A percentile compares a stretch with the other conserved stretches of the same genome.
phyloP scores from a whole-genome alignment of 23 tunicate genomes.

The Phallusia fumigata region DNA sequence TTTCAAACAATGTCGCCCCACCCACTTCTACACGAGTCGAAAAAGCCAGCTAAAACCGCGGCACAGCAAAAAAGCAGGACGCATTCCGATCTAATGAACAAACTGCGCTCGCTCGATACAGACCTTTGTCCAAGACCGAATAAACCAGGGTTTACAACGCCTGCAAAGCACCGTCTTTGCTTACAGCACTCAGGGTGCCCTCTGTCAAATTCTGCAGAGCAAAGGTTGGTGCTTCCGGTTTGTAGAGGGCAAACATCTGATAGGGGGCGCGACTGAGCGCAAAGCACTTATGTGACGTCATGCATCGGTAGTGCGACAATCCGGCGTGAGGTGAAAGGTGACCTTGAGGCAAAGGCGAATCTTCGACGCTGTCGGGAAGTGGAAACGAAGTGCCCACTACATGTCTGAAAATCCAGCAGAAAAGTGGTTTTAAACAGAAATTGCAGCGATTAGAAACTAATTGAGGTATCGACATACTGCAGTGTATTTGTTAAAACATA shows the following conservation, averaged over 20 bases:
- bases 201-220: constrained; percentile 66
- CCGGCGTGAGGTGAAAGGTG: constrained; percentile 21
- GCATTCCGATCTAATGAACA: too few species aligned
- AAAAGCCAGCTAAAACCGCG: too few species aligned
- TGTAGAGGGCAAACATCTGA: constrained; percentile 66
- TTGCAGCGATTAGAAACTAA: too few species aligned
- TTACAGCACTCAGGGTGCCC: constrained; percentile 23
- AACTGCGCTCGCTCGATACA: too few species aligned
- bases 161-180: not conserved
- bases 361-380: constrained; percentile 41
- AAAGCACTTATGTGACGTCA: constrained; percentile 61
- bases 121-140: too few species aligned
- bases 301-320: constrained; percentile 62
- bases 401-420: constrained; percentile 23
- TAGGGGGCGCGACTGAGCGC: constrained; percentile 44
- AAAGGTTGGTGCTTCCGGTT: constrained; percentile 50
- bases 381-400: constrained; percentile 73
- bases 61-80: too few species aligned
- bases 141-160: too few species aligned
- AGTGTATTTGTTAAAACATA: too few species aligned
- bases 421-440: too few species aligned
- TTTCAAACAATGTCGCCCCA: too few species aligned
- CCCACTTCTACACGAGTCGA: too few species aligned
- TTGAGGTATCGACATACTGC: too few species aligned
- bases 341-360: not conserved